Evolutionary conservation across 2,113 vertebrate species (phyloP).

Genomic region (Cheilinus undulatus): DNA sequence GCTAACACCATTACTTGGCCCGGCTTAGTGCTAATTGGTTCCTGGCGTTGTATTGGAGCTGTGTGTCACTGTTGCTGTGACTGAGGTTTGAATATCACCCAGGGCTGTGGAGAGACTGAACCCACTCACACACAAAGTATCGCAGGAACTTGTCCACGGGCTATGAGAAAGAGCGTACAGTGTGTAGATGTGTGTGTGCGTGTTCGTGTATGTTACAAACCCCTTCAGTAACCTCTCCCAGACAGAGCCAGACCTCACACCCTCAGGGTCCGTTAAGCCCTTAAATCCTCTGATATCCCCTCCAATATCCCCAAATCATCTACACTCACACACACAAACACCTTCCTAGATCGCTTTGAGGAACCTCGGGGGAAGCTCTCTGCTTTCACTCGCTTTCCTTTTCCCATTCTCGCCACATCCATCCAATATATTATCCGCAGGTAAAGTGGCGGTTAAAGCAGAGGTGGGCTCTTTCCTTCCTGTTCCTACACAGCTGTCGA

Average conservation of each 20-base stretch:
- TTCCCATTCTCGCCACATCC: slow-evolving; percentile 48
- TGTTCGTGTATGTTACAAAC: slow-evolving; percentile 33
- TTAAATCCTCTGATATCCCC: slow-evolving; percentile 69
- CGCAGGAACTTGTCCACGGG: slow-evolving; percentile 43
- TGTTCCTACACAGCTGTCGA: slow-evolving; percentile 50
- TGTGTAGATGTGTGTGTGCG: slow-evolving; percentile 14
- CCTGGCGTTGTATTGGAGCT: slow-evolving; percentile 53
- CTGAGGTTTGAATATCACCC: slow-evolving; percentile 72
- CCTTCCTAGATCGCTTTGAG: slow-evolving; percentile 62
- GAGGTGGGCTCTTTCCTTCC: slow-evolving; percentile 53
- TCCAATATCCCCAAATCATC: slow-evolving; percentile 71
- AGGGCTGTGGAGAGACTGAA: slow-evolving; percentile 54
- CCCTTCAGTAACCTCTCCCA: slow-evolving; percentile 63
- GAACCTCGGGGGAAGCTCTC: slow-evolving; percentile 65
- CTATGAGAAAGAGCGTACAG: slow-evolving; percentile 39
- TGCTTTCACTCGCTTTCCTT: slow-evolving; percentile 63
- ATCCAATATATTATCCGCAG: slow-evolving; percentile 56
- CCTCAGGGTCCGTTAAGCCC: slow-evolving; percentile 66
- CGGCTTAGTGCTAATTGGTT: slow-evolving; percentile 71
- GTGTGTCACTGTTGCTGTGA: slow-evolving; percentile 68
- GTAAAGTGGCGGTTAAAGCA: slow-evolving; percentile 48
- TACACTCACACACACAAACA: slow-evolving; percentile 48
- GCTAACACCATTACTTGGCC: slow-evolving; percentile 65
- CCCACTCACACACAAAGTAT: slow-evolving; percentile 41
- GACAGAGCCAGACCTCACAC: slow-evolving; percentile 67